Evolutionary conservation across 2,888 invertebrate species (phyloP).

Genomic region (Drosophila pegasa): DNA sequence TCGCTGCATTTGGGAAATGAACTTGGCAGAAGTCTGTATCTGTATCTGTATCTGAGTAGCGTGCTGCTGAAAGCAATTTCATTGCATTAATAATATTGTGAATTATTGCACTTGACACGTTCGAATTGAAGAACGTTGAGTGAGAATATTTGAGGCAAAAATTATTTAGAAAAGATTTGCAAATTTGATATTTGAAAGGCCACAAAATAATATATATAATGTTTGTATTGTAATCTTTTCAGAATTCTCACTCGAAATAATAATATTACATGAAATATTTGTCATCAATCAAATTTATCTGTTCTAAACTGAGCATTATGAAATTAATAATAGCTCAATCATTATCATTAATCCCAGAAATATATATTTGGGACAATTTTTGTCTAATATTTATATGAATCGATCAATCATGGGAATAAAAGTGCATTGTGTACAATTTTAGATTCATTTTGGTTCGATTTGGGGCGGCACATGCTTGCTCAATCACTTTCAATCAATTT

Average conservation of each 20-base stretch:
- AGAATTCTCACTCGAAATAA: too few relatives aligned
- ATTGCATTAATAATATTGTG: conserved; percentile 49
- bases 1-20: conserved; percentile 75
- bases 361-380: too few relatives aligned
- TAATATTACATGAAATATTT: too few relatives aligned
- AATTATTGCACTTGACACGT: conserved; percentile 47
- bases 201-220: neutral
- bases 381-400: too few relatives aligned
- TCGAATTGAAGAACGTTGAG: conserved; percentile 6
- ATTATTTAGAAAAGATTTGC: neutral
- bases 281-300: too few relatives aligned
- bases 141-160: neutral
- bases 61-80: conserved; percentile 50
- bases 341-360: neutral
- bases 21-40: conserved; percentile 54
- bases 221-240: too few relatives aligned
- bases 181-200: neutral
- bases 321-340: neutral
- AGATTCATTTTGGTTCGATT: too few relatives aligned
- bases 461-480: neutral
- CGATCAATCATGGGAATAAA: neutral
- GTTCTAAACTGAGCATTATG: too few relatives aligned
- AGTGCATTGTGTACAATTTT: too few relatives aligned
- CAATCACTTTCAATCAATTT: neutral
- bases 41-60: conserved; percentile 18